Conservation (phyloP, 1,140 invertebrate species). For the Mesaphorura yosii region DNA sequence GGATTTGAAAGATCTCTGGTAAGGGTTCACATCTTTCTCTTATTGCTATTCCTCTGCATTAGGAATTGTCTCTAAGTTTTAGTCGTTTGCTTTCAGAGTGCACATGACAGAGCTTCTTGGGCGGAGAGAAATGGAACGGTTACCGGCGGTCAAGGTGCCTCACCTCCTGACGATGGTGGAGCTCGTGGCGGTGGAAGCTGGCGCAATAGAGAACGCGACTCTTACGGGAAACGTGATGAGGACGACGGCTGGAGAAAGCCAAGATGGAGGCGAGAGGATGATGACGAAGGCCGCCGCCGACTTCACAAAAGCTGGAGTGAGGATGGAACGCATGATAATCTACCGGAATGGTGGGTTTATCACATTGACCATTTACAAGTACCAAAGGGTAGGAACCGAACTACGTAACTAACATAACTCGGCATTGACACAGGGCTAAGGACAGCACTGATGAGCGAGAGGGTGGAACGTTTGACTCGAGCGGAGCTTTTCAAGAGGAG, state of each 20-base stretch:
- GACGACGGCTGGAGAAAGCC: conserved; percentile 32
- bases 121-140: conserved; percentile 46
- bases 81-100: conserved; percentile 13
- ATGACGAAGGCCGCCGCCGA: conserved; percentile 43
- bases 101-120: conserved; percentile 39
- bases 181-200: conserved; percentile 27
- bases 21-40: no score
- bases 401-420: no score
- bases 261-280: conserved; percentile 48
- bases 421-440: conserved; percentile 51
- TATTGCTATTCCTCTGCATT: no score
- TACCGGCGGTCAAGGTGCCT: conserved; percentile 28
- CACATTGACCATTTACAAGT: neutral
- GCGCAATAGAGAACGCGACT: conserved; percentile 27
- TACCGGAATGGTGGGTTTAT: conserved; percentile 54
- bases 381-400: no score
- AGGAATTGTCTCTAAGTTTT: neutral
- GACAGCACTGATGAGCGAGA: conserved; percentile 61
- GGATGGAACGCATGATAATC: conserved; percentile 47
- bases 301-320: conserved; percentile 52
- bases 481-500: conserved; percentile 64
- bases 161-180: conserved; percentile 32
- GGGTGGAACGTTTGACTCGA: conserved; percentile 73
- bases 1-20: conserved; percentile 38
- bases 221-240: conserved; percentile 30